Percentiles rank a stretch among this genome's conserved stretches.
These are phyloP conservation scores for Vesta saturnalis DNA, from an alignment of 2,888 invertebrate species.

Conservation along the genomic window DNA sequence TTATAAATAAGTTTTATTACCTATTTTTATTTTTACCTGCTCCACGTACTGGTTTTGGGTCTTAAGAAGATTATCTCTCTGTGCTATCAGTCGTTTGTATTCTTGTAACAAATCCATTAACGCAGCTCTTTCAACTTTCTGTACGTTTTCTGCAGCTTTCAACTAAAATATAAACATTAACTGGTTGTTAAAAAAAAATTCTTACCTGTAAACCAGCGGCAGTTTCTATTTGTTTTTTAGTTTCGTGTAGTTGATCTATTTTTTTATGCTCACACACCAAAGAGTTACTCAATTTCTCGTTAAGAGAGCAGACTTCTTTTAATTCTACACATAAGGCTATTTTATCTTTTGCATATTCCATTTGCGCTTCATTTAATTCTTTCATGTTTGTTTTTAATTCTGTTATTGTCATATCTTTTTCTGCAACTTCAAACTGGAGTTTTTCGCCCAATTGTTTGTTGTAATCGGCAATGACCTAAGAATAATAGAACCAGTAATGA, in stretches of 20 bases:
- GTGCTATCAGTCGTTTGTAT: slow-evolving; percentile 46
- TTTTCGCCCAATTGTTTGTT: slow-evolving; percentile 57
- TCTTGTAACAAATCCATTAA: slow-evolving; percentile 51
- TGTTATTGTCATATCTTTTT: slow-evolving; percentile 53
- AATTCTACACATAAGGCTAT: slow-evolving; percentile 56
- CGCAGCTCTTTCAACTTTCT: slow-evolving; percentile 51
- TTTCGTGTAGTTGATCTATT: slow-evolving; percentile 49
- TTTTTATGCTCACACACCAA: slow-evolving; percentile 53
- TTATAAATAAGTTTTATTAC: background rate
- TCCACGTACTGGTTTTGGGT: slow-evolving; percentile 44
- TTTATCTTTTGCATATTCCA: slow-evolving; percentile 56
- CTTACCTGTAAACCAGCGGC: slow-evolving; percentile 46
- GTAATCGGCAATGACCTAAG: slow-evolving; percentile 57
- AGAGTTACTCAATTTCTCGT: slow-evolving; percentile 52
- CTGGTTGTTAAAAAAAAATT: background rate
- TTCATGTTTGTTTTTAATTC: slow-evolving; percentile 54
- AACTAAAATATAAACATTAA: slow-evolving; percentile 46
- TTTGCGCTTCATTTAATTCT: slow-evolving; percentile 53
- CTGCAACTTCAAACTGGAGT: slow-evolving; percentile 53
- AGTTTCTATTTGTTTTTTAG: slow-evolving; percentile 50
- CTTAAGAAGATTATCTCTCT: slow-evolving; percentile 48
- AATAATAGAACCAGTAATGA: background rate
- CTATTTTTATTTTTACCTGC: slow-evolving; percentile 43
- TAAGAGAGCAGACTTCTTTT: slow-evolving; percentile 53
- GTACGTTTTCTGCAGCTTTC: slow-evolving; percentile 53